Percentiles rank a stretch among this genome's conserved stretches.
phyloP scores from a whole-genome alignment of 1,140 invertebrate species.

The Drosophila repleta region DNA sequence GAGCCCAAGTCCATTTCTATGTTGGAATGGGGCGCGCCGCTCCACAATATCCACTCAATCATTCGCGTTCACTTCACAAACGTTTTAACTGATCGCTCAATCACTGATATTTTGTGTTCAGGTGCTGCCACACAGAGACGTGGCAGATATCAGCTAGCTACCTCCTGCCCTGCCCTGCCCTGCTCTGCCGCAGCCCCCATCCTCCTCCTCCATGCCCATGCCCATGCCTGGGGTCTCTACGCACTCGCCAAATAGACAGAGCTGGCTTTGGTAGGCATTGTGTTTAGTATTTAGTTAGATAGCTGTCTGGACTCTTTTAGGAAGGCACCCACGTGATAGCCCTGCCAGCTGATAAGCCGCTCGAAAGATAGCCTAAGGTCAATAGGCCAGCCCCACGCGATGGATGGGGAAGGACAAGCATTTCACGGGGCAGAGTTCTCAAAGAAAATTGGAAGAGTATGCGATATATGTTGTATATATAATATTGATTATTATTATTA shows the following conservation, averaged over 20 bases:
- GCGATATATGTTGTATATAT: too few relatives aligned
- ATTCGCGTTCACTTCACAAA: slow-evolving; percentile 66
- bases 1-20: slow-evolving; percentile 3
- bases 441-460: too few relatives aligned
- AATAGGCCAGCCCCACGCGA: slow-evolving; percentile 12
- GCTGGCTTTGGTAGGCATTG: slow-evolving; percentile 48
- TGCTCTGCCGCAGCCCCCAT: background rate
- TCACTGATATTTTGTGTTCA: slow-evolving; percentile 64
- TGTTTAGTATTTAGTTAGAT: slow-evolving; percentile 26
- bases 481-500: too few relatives aligned
- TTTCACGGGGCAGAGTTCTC: background rate
- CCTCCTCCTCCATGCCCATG: background rate
- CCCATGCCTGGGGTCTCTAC: background rate
- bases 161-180: background rate
- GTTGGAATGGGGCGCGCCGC: slow-evolving; percentile 42
- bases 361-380: slow-evolving; percentile 43
- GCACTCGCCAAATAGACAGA: slow-evolving; percentile 6
- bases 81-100: slow-evolving; percentile 80
- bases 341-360: slow-evolving; percentile 45
- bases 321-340: slow-evolving; percentile 60
- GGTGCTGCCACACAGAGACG: slow-evolving; percentile 32
- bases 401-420: too few relatives aligned
- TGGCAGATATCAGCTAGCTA: slow-evolving; percentile 32
- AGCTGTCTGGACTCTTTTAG: slow-evolving; percentile 17
- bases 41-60: slow-evolving; percentile 75